These are phyloP conservation scores for Rhinella marina DNA, from an alignment of 2,797 vertebrate genomes.

Conservation along the genomic window DNA sequence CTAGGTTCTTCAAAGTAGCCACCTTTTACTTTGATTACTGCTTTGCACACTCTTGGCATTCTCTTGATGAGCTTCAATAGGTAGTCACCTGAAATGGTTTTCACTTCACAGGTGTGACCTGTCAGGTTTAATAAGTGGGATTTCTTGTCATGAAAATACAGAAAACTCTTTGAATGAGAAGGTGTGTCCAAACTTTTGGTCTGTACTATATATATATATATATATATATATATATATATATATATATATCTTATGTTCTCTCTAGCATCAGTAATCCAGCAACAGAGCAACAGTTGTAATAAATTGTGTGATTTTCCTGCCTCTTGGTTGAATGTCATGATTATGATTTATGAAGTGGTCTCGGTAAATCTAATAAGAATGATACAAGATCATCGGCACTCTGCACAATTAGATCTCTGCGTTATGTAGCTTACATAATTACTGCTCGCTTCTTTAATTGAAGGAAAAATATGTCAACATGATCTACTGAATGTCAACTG, in stretches of 20 bases:
- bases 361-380: constrained; percentile 53
- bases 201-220: background rate
- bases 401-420: constrained; percentile 33
- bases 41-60: too few relatives aligned
- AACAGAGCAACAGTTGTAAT: background rate
- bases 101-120: too few relatives aligned
- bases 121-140: too few relatives aligned
- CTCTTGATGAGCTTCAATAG: too few relatives aligned
- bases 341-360: constrained; percentile 53
- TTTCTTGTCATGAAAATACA: too few relatives aligned
- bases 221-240: background rate
- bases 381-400: constrained; percentile 32
- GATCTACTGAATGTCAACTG: background rate
- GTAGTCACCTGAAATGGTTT: too few relatives aligned
- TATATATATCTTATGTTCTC: background rate
- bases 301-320: background rate
- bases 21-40: too few relatives aligned
- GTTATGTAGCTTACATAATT: constrained; percentile 25
- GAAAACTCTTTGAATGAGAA: too few relatives aligned
- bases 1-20: too few relatives aligned
- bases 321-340: constrained; percentile 27
- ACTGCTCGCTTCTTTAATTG: constrained; percentile 40
- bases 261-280: background rate
- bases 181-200: too few relatives aligned
- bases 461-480: background rate